Evolutionary conservation across 2,797 vertebrate species (phyloP), one percentile per base, ranked within the genome.

Genomic region (Darevskia mixta): DNA sequence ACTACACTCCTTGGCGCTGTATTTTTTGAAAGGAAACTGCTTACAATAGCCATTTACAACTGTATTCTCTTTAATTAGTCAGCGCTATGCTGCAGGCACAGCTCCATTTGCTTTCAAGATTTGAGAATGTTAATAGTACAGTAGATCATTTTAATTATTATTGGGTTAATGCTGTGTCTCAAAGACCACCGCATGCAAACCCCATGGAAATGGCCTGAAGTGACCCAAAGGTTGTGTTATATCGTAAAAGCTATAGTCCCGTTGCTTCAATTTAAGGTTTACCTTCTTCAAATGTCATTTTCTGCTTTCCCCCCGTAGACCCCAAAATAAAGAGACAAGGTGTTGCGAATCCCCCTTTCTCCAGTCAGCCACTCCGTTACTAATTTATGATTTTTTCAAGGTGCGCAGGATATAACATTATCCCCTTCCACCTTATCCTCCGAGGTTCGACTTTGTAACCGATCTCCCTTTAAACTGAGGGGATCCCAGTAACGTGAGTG

Each of bases 141-240:
- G 95, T 96, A 95, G 90, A 97, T 97, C 96, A 97, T 97, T 96
- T 97, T 96, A 96, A 97, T 97, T 97, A 96, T 96, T 96, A 90
- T 95, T 97, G 95, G 93, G 96, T 96, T 96, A 97, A 96, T 97
- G 95, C 95, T 96, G 94, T 95, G 93, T 95, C 95, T 95, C 87
- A 5, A 95, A 95, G 96, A 96, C 95, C 82, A 95, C 91, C 94
- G 95, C 95, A 95, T 95, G 94, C 93, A 96, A 95, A 96, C 95
- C 94, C 95, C 87, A 80, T 95, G 93, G 95, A 96, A 87, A 96
- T 90, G 93, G 94, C 92, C 94, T 87, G 72, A 95, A 95, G 94
- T 97, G 95, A 96, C 95, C 95, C 95, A 94, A 88, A 91, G 95
- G 95, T 96, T 95, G 93, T 29, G 23, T 80, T 83, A 93, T 94